These are phyloP conservation scores for Tetrapedia diversipes DNA, from an alignment of 2,888 invertebrate genomes.

Conservation along the genomic window DNA sequence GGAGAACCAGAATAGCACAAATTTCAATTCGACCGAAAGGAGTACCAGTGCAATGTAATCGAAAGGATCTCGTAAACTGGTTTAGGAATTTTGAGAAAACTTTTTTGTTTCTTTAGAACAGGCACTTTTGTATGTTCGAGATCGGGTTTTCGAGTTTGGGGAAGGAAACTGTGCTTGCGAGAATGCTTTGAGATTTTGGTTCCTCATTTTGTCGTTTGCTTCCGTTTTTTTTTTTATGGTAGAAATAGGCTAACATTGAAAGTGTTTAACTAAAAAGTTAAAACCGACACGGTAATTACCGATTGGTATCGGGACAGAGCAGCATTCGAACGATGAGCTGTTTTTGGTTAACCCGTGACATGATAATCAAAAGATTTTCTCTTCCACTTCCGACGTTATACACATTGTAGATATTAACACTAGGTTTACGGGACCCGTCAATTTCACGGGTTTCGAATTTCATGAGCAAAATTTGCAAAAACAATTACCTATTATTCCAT, in stretches of 20 bases:
- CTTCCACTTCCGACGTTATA: background rate
- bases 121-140: background rate
- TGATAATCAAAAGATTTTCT: conserved; percentile 9
- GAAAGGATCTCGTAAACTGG: background rate
- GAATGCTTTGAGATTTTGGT: background rate
- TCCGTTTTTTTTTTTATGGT: background rate
- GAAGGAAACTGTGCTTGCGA: background rate
- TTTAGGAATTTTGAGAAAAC: background rate
- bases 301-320: background rate
- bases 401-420: conserved; percentile 3
- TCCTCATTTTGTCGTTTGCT: background rate
- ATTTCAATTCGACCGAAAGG: conserved; percentile 1
- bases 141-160: background rate
- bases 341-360: background rate
- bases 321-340: too few species aligned
- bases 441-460: too few species aligned
- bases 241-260: background rate
- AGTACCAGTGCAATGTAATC: conserved; percentile 30
- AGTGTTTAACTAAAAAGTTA: too few species aligned
- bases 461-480: too few species aligned
- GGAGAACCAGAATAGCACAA: conserved; percentile 42
- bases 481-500: too few species aligned
- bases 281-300: too few species aligned
- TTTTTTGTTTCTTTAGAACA: background rate
- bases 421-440: too few species aligned